Evolutionary conservation across 2,888 invertebrate species (phyloP).

Genomic region (Dioctria linearis): DNA sequence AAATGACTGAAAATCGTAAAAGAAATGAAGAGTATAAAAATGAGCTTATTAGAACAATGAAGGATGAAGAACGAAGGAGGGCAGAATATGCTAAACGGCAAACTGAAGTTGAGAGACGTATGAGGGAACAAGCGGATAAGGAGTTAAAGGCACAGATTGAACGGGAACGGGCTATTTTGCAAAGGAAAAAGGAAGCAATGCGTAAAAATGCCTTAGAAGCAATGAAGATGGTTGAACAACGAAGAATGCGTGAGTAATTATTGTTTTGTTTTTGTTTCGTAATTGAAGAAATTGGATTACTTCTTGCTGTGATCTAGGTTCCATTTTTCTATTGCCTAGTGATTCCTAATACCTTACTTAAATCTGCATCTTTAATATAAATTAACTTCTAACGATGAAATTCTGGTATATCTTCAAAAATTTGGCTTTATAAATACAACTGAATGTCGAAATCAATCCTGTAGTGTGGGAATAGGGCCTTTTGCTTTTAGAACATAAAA

Average conservation of each 20-base stretch:
- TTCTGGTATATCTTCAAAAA: too few species aligned
- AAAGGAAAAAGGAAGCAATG: slow-evolving; percentile 63
- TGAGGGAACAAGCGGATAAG: slow-evolving; percentile 63
- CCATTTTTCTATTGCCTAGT: too few species aligned
- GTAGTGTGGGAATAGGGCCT: too few species aligned
- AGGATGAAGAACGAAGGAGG: slow-evolving; percentile 63
- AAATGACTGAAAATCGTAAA: slow-evolving; percentile 64
- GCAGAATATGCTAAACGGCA: slow-evolving; percentile 61
- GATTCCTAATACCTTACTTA: too few species aligned
- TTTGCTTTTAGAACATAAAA: too few species aligned
- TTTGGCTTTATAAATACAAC: too few species aligned
- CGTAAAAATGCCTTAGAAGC: slow-evolving; percentile 66
- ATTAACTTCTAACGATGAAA: too few species aligned
- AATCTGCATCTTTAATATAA: too few species aligned
- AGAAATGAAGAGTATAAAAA: slow-evolving; percentile 64
- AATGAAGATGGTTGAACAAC: slow-evolving; percentile 65
- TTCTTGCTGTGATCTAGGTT: too few species aligned
- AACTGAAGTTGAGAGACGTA: slow-evolving; percentile 60
- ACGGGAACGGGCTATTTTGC: slow-evolving; percentile 65
- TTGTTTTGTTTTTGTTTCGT: too few species aligned
- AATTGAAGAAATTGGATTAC: too few species aligned
- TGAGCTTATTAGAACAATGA: slow-evolving; percentile 64
- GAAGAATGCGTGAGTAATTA: slow-evolving; percentile 64
- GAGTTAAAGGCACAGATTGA: slow-evolving; percentile 67
- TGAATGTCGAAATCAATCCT: too few species aligned